Evolutionary conservation across 2,888 invertebrate species (phyloP).

Genomic region (Xestia xanthographa): DNA sequence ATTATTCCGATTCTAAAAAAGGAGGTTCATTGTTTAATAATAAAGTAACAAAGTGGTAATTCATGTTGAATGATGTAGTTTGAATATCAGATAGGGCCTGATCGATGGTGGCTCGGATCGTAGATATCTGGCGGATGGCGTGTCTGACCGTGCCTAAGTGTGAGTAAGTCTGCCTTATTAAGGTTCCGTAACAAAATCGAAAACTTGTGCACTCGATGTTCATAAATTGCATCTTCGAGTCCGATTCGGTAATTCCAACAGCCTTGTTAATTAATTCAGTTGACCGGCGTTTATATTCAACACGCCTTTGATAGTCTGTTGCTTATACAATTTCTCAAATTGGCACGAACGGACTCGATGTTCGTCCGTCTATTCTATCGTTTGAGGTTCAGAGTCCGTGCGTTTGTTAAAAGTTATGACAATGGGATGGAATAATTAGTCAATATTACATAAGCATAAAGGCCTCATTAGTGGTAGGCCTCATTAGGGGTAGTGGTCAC

Average conservation of each 20-base stretch:
- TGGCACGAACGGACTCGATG: neutral
- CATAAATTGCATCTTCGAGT: neutral
- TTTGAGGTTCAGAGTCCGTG: neutral
- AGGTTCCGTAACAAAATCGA: slow-evolving; percentile 6
- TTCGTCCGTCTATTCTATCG: neutral
- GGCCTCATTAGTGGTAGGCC: too few species aligned
- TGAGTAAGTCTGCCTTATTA: slow-evolving; percentile 13
- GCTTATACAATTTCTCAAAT: neutral
- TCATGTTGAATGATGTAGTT: slow-evolving; percentile 68
- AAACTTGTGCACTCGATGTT: neutral
- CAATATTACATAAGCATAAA: neutral
- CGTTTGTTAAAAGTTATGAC: neutral
- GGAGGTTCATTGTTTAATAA: slow-evolving; percentile 45
- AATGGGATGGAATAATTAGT: neutral
- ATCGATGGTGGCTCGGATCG: slow-evolving; percentile 59
- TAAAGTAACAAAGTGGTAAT: slow-evolving; percentile 62
- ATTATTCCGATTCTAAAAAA: slow-evolving; percentile 35
- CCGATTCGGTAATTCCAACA: neutral
- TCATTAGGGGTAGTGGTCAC: too few species aligned
- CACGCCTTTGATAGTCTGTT: neutral
- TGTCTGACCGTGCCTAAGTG: slow-evolving; percentile 50
- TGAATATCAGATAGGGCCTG: slow-evolving; percentile 64
- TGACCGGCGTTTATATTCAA: neutral
- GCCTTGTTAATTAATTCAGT: too few species aligned
- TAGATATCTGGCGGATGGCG: slow-evolving; percentile 56